Conservation (phyloP, 2,113 vertebrate genomes). For the Sula dactylatra region DNA sequence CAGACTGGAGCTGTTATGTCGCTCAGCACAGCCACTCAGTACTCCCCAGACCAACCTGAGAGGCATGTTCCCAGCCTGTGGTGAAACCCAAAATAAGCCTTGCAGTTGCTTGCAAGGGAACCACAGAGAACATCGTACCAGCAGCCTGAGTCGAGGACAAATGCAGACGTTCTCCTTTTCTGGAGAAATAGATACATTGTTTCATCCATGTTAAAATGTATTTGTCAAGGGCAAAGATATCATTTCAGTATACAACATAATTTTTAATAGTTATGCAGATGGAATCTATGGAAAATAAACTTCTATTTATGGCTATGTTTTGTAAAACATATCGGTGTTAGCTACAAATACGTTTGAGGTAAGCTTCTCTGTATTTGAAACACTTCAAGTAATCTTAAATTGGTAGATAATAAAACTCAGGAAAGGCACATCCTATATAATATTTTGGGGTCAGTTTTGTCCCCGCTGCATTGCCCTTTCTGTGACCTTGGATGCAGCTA, state of each 20-base stretch:
- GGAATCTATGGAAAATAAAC: neutral
- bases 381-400: neutral
- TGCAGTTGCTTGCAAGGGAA: neutral
- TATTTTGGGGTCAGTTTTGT: neutral
- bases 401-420: neutral
- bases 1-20: neutral
- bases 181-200: neutral
- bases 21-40: neutral
- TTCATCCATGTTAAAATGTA: neutral
- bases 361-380: neutral
- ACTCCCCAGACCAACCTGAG: neutral
- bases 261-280: neutral
- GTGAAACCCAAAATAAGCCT: neutral
- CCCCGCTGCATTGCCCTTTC: neutral
- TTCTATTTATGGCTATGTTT: neutral
- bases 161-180: neutral
- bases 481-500: neutral
- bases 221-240: neutral
- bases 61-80: neutral
- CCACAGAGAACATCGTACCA: neutral
- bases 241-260: neutral
- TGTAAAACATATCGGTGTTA: neutral
- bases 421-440: neutral
- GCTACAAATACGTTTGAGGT: neutral
- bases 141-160: neutral